phyloP scores from a whole-genome alignment of 2,888 invertebrate genomes.

The Trilocha varians region DNA sequence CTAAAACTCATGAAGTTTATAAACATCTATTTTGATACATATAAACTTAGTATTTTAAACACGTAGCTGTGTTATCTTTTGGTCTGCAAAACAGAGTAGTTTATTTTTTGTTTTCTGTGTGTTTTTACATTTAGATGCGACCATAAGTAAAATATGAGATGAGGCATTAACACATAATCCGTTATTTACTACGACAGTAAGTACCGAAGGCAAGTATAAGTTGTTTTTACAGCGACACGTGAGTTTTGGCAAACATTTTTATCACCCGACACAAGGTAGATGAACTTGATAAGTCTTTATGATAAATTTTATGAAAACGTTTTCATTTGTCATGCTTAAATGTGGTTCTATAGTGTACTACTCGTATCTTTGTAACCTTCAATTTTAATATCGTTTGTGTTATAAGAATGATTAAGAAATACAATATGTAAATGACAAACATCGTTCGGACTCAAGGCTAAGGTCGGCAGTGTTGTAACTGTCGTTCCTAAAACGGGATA shows the following conservation, averaged over 20 bases:
- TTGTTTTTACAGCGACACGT: background rate
- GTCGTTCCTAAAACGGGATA: background rate
- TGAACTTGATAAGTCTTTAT: background rate
- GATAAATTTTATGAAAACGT: background rate
- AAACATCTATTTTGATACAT: no score
- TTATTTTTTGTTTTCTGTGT: no score
- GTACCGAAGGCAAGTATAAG: no score
- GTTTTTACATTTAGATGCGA: no score
- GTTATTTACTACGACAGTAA: no score
- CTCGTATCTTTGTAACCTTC: background rate
- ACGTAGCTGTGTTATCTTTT: no score
- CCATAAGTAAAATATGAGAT: no score
- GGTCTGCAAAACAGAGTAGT: no score
- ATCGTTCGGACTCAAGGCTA: background rate
- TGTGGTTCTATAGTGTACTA: background rate
- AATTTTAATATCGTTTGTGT: background rate
- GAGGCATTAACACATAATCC: no score
- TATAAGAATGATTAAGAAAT: background rate
- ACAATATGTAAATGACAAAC: background rate
- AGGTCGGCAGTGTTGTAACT: background rate
- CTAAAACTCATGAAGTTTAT: no score
- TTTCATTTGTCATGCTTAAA: background rate
- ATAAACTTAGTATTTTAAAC: no score
- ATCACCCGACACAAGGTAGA: background rate
- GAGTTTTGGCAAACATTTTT: slow-evolving; percentile 1